Percentiles rank a stretch among this genome's conserved stretches.
phyloP scores from a whole-genome alignment of 2,113 vertebrate species.

The Ascaphus truei region DNA sequence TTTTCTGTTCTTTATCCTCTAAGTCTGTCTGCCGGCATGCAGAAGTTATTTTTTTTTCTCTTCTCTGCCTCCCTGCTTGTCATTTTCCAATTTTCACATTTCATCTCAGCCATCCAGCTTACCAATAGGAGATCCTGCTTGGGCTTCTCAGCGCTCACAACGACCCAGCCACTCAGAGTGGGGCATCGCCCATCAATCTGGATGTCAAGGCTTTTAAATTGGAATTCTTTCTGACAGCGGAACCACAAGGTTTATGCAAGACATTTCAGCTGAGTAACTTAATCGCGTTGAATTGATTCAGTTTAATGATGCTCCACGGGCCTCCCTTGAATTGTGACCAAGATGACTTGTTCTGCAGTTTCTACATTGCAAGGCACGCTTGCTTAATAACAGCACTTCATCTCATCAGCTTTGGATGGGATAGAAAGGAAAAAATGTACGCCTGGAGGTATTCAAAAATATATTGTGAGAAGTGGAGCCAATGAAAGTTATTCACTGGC shows the following conservation, averaged over 20 bases:
- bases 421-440: not conserved
- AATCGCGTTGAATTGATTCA: not conserved
- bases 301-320: conserved; percentile 4
- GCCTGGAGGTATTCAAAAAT: not conserved
- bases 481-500: not conserved
- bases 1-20: not conserved
- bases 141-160: not conserved
- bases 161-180: not conserved
- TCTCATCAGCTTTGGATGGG: too few species aligned
- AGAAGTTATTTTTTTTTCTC: not conserved
- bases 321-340: not conserved
- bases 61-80: not conserved
- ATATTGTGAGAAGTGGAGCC: not conserved
- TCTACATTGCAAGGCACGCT: too few species aligned
- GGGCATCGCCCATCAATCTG: not conserved
- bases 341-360: too few species aligned
- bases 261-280: not conserved
- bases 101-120: not conserved
- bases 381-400: too few species aligned
- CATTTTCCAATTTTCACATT: not conserved
- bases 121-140: not conserved
- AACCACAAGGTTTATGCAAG: not conserved
- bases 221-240: not conserved
- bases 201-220: not conserved
- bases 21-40: not conserved